A percentile compares a stretch with the other conserved stretches of the same genome.
These are phyloP conservation scores for Drosophila sucinea DNA, from an alignment of 1,140 invertebrate genomes.

Conservation along the genomic window DNA sequence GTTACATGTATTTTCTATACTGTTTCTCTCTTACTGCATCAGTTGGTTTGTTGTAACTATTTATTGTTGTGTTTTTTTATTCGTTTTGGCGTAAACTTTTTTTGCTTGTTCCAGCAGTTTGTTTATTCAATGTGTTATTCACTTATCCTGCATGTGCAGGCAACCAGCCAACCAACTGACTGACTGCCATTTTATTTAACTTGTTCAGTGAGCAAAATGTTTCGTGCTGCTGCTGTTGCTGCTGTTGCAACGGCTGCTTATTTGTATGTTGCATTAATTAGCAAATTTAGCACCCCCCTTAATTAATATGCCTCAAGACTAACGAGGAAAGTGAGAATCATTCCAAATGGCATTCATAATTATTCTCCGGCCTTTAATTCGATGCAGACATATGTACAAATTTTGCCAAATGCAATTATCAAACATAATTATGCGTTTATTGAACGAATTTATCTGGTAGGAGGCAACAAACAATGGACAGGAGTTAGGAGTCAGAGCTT, in stretches of 20 bases:
- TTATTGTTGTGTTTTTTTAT: not conserved
- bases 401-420: conserved; percentile 66
- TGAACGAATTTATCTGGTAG: conserved; percentile 52
- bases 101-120: conserved; percentile 52
- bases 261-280: conserved; percentile 60
- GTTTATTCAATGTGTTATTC: conserved; percentile 73
- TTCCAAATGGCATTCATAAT: conserved; percentile 48
- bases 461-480: not conserved
- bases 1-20: not conserved
- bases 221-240: not conserved
- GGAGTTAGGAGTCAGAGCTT: conserved; percentile 7
- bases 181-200: conserved; percentile 12
- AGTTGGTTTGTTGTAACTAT: not conserved
- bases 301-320: conserved; percentile 60
- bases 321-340: not conserved
- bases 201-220: conserved; percentile 20
- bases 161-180: conserved; percentile 8
- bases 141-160: conserved; percentile 69
- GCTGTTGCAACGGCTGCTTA: conserved; percentile 11
- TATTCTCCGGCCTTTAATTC: conserved; percentile 46
- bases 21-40: not conserved
- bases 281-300: conserved; percentile 61
- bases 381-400: conserved; percentile 54
- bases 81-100: conserved; percentile 39
- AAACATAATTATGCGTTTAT: conserved; percentile 75